Evolutionary conservation across 2,113 vertebrate species (phyloP).

Genomic region (Amia ocellicauda): DNA sequence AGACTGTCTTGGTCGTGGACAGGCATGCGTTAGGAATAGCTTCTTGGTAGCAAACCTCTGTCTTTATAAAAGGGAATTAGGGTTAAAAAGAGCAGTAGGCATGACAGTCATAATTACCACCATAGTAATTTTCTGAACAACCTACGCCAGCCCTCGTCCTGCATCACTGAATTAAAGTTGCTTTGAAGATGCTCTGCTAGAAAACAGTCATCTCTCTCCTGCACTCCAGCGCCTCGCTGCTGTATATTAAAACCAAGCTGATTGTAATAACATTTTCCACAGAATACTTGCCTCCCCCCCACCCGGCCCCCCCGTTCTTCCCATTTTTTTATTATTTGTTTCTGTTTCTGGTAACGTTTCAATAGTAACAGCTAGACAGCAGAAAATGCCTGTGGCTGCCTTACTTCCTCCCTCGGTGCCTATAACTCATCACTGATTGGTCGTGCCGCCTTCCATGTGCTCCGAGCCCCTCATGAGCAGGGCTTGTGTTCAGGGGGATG

Average conservation of each 20-base stretch:
- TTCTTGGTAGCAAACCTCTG: too few species aligned
- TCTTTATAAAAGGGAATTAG: too few species aligned
- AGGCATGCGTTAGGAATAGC: too few species aligned
- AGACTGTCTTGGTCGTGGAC: too few species aligned
- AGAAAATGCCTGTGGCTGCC: conserved; percentile 49
- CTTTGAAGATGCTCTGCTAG: too few species aligned
- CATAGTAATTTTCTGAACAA: too few species aligned
- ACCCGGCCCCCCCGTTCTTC: background rate
- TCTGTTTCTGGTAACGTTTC: conserved; percentile 48
- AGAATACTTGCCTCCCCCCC: conserved; percentile 11
- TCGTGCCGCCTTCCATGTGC: conserved; percentile 53
- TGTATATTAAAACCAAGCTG: conserved; percentile 22
- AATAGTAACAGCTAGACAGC: conserved; percentile 50
- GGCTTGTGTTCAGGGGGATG: conserved; percentile 33
- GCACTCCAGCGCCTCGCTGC: conserved; percentile 10
- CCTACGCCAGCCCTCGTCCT: too few species aligned
- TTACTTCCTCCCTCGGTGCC: conserved; percentile 62
- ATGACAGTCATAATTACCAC: too few species aligned
- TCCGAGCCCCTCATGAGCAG: conserved; percentile 44
- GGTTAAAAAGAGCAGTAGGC: too few species aligned
- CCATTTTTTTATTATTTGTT: conserved; percentile 33
- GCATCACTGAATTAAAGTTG: too few species aligned
- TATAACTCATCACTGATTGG: conserved; percentile 58
- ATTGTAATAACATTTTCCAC: conserved; percentile 38
- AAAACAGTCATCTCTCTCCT: background rate